Percentiles rank a stretch among this genome's conserved stretches.
These are phyloP conservation scores for Drosophila formosana DNA, from an alignment of 2,888 invertebrate genomes.

Conservation along the genomic window DNA sequence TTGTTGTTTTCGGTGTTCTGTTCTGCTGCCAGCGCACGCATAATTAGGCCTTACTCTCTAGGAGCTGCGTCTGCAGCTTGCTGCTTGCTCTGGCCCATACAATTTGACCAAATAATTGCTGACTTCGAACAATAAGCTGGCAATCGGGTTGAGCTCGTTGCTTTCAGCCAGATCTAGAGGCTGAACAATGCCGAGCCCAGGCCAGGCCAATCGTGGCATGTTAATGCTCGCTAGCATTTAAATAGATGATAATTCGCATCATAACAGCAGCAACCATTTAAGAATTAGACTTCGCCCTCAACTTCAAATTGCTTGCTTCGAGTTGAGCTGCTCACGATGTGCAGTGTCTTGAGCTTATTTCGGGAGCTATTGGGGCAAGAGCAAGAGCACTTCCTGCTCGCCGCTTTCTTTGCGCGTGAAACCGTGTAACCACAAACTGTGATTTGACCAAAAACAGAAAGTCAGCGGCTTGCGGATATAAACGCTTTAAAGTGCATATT, in stretches of 20 bases:
- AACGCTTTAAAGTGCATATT: constrained; percentile 72
- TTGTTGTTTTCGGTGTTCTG: constrained; percentile 41
- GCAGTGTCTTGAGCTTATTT: constrained; percentile 41
- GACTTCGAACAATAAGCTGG: constrained; percentile 63
- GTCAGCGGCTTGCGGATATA: constrained; percentile 72
- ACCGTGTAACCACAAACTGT: constrained; percentile 78
- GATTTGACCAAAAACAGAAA: constrained; percentile 76
- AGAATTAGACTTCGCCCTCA: constrained; percentile 4
- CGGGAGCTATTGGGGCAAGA: constrained; percentile 19
- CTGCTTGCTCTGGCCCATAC: constrained; percentile 30
- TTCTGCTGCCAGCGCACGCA: constrained; percentile 68
- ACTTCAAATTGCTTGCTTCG: neutral
- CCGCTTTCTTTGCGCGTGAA: constrained; percentile 78
- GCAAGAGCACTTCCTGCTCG: constrained; percentile 65
- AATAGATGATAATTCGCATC: constrained; percentile 78
- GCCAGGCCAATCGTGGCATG: constrained; percentile 71
- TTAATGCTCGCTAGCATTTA: constrained; percentile 74
- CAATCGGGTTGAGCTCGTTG: constrained; percentile 31
- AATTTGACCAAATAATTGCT: constrained; percentile 71
- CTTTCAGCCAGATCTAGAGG: constrained; percentile 13
- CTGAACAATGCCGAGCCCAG: neutral
- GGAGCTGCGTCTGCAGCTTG: constrained; percentile 40
- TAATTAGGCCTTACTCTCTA: constrained; percentile 66
- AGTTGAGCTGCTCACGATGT: constrained; percentile 35
- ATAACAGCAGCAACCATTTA: constrained; percentile 54